A percentile compares a stretch with the other conserved stretches of the same genome.
These are phyloP conservation scores for Tenrec ecaudatus DNA, from an alignment of 2,113 vertebrate genomes.

Conservation along the genomic window DNA sequence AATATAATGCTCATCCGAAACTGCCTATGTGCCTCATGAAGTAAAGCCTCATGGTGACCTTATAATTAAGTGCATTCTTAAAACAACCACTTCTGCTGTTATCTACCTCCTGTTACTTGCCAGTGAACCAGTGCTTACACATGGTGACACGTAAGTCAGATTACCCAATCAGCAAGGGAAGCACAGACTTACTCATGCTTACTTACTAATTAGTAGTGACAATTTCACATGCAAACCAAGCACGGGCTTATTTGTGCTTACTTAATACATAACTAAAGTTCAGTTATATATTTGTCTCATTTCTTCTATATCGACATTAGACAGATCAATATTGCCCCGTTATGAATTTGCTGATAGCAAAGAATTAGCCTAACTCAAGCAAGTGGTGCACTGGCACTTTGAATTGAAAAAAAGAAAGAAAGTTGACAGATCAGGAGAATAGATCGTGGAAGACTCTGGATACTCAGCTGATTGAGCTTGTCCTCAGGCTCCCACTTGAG, in stretches of 20 bases:
- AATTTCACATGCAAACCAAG: neutral
- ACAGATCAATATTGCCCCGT: neutral
- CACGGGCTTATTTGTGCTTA: no score
- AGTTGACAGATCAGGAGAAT: neutral
- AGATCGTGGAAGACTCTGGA: neutral
- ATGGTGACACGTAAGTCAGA: neutral
- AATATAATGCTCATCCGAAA: slow-evolving; percentile 16
- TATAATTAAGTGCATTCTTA: neutral
- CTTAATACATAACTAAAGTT: no score
- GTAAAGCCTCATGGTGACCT: neutral
- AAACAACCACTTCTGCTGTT: neutral
- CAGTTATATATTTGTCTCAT: no score
- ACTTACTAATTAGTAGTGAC: neutral
- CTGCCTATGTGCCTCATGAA: neutral
- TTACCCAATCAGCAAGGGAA: neutral
- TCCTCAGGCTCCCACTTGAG: neutral
- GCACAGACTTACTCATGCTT: neutral
- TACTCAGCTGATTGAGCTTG: neutral
- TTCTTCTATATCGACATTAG: neutral
- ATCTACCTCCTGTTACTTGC: neutral
- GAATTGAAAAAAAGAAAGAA: neutral
- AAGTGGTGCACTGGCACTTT: neutral
- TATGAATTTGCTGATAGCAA: neutral
- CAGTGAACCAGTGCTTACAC: neutral
- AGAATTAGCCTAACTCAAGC: neutral